A percentile compares a stretch with the other conserved stretches of the same genome.
phyloP scores from a whole-genome alignment of 2,113 vertebrate species.

The Crotophaga sulcirostris region DNA sequence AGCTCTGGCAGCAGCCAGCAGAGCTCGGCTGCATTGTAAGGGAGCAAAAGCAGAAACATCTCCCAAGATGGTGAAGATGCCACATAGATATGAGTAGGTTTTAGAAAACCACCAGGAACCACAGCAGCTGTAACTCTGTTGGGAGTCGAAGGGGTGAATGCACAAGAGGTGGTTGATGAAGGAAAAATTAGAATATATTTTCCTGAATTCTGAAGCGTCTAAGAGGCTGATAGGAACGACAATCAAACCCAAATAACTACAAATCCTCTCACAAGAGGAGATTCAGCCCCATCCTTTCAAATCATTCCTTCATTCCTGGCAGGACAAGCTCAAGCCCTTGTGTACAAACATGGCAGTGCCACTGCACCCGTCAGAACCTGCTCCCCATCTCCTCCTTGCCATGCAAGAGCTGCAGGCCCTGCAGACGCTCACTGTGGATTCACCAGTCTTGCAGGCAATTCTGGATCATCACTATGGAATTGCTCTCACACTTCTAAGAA shows the following conservation, averaged over 20 bases:
- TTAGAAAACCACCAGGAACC: neutral
- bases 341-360: accelerated
- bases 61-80: neutral
- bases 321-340: accelerated
- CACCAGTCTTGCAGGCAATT: neutral
- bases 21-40: neutral
- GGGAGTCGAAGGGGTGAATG: neutral
- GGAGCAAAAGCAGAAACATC: neutral
- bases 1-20: neutral
- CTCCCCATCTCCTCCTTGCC: neutral
- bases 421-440: neutral
- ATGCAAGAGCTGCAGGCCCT: neutral
- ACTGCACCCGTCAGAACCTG: accelerated
- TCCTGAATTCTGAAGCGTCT: neutral
- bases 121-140: accelerated
- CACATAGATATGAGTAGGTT: neutral
- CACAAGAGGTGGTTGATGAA: neutral
- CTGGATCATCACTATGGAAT: neutral
- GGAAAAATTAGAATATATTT: neutral
- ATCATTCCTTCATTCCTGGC: neutral
- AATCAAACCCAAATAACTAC: accelerated
- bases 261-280: neutral
- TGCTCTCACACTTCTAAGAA: neutral
- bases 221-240: neutral
- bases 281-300: neutral